Base-by-base conservation (phyloP, 2,797 vertebrate genomes). In the Ctenopoma multispine region DNA sequence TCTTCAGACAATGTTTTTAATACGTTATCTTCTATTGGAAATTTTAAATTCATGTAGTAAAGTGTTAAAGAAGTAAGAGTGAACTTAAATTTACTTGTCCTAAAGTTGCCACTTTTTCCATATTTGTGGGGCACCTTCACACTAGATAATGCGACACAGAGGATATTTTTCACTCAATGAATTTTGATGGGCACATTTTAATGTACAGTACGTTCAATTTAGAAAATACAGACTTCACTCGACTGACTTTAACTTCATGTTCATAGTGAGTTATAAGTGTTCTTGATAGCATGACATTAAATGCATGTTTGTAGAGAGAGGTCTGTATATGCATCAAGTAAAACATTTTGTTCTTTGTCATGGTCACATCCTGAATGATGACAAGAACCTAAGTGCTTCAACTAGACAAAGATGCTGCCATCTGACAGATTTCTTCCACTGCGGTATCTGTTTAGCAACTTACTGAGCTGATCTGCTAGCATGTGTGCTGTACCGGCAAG, bases 361-460 rank as follows among this genome's bases (percentile, higher is more conserved):
- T 17, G 11, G 20, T 55, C 36, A 6, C 56, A 5, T 53, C 38
- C n/a, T 51, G 20, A 65, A 64, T 51, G 15, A 24, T 31, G 34
- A 73, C 24, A 50, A 53, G 9, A 44, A 15, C 36, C 29, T 34
- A 3, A 21, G 0, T 54, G 27, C 40, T 73, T 51, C 34, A 63
- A 36, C 13, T 56, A 13, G 31, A 55, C 1, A 3, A 51, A 12
- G 8, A 36, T 50, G 15, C 44, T 55, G 46, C 56, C 31, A 31
- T n/a, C 31, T 80, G 56, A 69, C 9, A 5, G 59, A 54, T 62
- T 72, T 64, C 46, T 69, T 69, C 38, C 5, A 27, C 44, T 67
- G 53, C 18, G 40, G 49, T 63, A 68, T 77, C 64, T 67, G 47
- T 82, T 79, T 54, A 72, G 62, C 65, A 65, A 47, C 63, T 57